Base-by-base conservation (phyloP, 2,113 vertebrate species). In the Cyprinodon tularosa region DNA sequence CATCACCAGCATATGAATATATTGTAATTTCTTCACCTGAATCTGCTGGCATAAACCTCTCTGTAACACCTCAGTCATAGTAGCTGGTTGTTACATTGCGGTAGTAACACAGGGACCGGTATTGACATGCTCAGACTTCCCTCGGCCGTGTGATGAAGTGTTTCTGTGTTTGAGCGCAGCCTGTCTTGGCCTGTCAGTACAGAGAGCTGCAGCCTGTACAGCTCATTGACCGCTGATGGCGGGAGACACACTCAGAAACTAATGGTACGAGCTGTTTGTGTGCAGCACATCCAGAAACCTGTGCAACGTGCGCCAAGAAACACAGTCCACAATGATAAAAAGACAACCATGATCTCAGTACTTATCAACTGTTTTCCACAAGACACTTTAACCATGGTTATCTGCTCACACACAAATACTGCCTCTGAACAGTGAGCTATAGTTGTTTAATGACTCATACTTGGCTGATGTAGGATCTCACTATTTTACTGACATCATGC, bases 141-240 rank as follows among this genome's bases (percentile, higher is more conserved):
- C 29, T 50, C 42, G 45, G 17, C 40, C 59, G 22, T 61, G 45
- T 66, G 50, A 53, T 60, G 53, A 45, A 62, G 40, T 38, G 45
- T 70, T 22, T 64, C 47, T 13, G 45, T 67, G 53, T 67, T 65
- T 61, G 66, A 36, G 45, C 2, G 66, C 72, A 15, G 81, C 84
- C 71, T 88, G 87, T 64, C 82, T 1, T 73, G 78, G 71, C 82
- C 82, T 82, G 84, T 71, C 63, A 1, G 66, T 22, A 4, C 70
- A 68, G 59, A 2, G 42, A 22, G 0, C 75, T n/a, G 71, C 67
- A 39, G 80, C 48, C 59, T n/a, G 72, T 69, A 70, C 10, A 5
- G 42, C 69, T n/a, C 64, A 38, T n/a, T 74, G 81, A 77, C 63
- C 62, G 29, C 71, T 47, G 67, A 74, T 74, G 74, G 76, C 81